These are phyloP conservation scores for Cheirogaleus medius DNA, from an alignment of 2,113 vertebrate genomes.

Conservation along the genomic window DNA sequence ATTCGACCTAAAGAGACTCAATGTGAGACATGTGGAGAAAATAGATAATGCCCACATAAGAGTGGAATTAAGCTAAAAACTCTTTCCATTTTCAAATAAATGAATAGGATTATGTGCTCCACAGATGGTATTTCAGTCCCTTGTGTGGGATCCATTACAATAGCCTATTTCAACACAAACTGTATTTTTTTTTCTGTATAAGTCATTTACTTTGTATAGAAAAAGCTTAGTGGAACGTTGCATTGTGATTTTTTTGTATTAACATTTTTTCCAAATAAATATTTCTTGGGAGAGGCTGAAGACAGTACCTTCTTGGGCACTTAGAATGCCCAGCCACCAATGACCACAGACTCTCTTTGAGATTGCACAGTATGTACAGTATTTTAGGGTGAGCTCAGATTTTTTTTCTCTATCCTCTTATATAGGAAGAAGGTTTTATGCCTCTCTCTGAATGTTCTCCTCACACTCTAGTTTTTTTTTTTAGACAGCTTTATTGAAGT, in stretches of 20 bases:
- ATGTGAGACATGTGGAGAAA: constrained; percentile 44
- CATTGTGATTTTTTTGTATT: background rate
- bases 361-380: background rate
- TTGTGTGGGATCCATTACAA: constrained; percentile 48
- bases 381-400: background rate
- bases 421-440: background rate
- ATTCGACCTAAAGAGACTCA: constrained; percentile 52
- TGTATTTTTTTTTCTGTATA: background rate
- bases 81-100: constrained; percentile 60
- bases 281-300: constrained; percentile 7
- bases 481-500: background rate
- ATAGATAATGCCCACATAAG: constrained; percentile 63
- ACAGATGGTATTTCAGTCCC: constrained; percentile 57
- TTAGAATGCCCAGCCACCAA: background rate
- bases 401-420: background rate
- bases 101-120: constrained; percentile 73
- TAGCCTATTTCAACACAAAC: constrained; percentile 27
- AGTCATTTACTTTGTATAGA: constrained; percentile 33
- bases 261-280: constrained; percentile 29
- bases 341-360: background rate
- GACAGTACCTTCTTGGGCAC: background rate
- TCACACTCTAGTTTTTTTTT: background rate
- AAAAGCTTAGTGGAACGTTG: background rate
- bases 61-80: constrained; percentile 65
- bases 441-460: background rate